Percentiles rank a stretch among this genome's conserved stretches.
phyloP scores from a whole-genome alignment of 2,113 vertebrate species.

The Leptobrachium ailaonicum region DNA sequence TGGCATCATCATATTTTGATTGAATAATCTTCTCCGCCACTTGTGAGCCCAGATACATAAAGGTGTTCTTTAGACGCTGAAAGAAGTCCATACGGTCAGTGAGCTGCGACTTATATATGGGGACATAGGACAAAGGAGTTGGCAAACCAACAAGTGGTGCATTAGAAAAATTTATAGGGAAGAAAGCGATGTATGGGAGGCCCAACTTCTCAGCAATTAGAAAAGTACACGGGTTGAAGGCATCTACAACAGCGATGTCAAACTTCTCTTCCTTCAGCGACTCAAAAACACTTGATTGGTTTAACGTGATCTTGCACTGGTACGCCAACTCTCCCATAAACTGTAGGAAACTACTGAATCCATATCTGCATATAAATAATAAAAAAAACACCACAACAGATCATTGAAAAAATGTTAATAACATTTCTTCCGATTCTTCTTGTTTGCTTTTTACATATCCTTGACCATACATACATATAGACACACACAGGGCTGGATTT shows the following conservation, averaged over 20 bases:
- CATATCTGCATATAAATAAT: constrained; percentile 51
- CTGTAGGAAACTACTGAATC: constrained; percentile 48
- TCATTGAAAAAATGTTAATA: not conserved
- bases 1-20: constrained; percentile 53
- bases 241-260: constrained; percentile 55
- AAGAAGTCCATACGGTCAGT: constrained; percentile 64
- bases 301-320: constrained; percentile 61
- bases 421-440: too few species aligned
- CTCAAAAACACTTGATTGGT: constrained; percentile 53
- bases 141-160: constrained; percentile 49
- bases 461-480: too few species aligned
- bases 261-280: constrained; percentile 59
- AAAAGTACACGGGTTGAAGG: constrained; percentile 67
- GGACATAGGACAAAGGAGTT: constrained; percentile 58
- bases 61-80: constrained; percentile 59
- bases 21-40: constrained; percentile 46
- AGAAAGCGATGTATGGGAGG: constrained; percentile 55
- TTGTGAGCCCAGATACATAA: constrained; percentile 53
- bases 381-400: not conserved
- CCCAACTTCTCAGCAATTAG: constrained; percentile 57
- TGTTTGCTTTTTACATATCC: too few species aligned
- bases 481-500: too few species aligned
- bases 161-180: constrained; percentile 43
- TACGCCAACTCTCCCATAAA: constrained; percentile 52
- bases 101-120: constrained; percentile 52